phyloP scores from a whole-genome alignment of 2,797 vertebrate genomes.

The Paedocypris micromegethes region DNA sequence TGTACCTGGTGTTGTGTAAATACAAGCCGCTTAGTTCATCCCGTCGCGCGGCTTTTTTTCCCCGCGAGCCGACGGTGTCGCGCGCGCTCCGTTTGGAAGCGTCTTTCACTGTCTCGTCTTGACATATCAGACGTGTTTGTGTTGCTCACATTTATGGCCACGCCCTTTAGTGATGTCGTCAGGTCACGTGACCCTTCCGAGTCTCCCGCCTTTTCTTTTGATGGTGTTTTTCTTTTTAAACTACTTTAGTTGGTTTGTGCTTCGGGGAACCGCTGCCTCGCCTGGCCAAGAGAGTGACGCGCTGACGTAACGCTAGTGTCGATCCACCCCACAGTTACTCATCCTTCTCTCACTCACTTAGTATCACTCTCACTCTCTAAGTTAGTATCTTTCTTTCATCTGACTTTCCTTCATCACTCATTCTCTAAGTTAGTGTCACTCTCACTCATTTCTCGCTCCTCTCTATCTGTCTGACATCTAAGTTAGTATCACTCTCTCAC shows the following conservation, averaged over 20 bases:
- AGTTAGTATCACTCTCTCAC: too few species aligned
- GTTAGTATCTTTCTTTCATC: too few species aligned
- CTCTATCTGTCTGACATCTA: too few species aligned
- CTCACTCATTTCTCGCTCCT: too few species aligned
- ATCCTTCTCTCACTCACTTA: too few species aligned
- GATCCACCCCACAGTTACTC: constrained; percentile 16
- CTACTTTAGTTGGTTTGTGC: constrained; percentile 22
- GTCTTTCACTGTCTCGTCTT: constrained; percentile 5
- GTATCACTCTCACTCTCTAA: too few species aligned
- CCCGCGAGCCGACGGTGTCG: too few species aligned
- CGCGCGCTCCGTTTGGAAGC: too few species aligned
- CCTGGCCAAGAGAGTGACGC: constrained; percentile 24
- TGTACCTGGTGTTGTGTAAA: constrained; percentile 30
- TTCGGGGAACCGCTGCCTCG: constrained; percentile 44
- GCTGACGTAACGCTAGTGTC: too few species aligned
- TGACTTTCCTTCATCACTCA: too few species aligned
- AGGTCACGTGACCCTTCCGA: constrained; percentile 30
- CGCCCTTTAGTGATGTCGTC: constrained; percentile 38
- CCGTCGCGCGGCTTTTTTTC: constrained; percentile 1
- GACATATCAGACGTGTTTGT: constrained; percentile 48
- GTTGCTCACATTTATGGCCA: constrained; percentile 42
- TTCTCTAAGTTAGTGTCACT: too few species aligned
- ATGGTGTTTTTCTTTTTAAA: constrained; percentile 12
- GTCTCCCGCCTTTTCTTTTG: constrained; percentile 11
- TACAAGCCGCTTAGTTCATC: constrained; percentile 25